Base-by-base conservation (phyloP, 1,140 invertebrate genomes). In the Himalopsyche phryganea region DNA sequence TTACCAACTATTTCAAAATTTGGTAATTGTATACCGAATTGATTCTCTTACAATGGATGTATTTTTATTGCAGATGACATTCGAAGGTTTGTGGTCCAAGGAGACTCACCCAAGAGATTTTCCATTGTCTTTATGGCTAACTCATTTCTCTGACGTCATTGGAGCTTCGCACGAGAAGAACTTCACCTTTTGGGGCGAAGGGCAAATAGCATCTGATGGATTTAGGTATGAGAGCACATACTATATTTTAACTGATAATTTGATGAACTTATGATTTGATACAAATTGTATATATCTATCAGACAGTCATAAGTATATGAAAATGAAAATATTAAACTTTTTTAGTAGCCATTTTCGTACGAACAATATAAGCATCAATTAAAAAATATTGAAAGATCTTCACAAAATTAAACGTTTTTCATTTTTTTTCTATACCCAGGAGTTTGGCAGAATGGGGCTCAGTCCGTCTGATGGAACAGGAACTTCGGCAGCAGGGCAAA, bases 131-230 rank as follows among this genome's bases (percentile, higher is more conserved):
- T 69, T 84, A 14, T 94, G 91, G 87, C 75, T 98, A 60, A 94
- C 96, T 0, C 96, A 99, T 73, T 99, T 99, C 78, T 98, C 95
- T 9, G 96, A 99, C 74, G 83, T 99, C 18, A 92, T 99, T 63
- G 98, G 97, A 0, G 96, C 94, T 5, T 91, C 92, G 0, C 98
- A 99, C 69, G 88, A 88, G 41, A 81, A 83, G 0, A 90, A 92
- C 67, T 99, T 95, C 69, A 84, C 85, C 9, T 92, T 99, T 67
- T 99, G 96, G 96, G 89, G 92, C 7, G 90, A 94, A 67, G 94
- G 94, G 20, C 86, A 89, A 45, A 83, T 89, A 53, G 91, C 97
- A 6, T 90, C 89, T 0, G 91, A 95, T 68, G 98, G 96, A 10
- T 89, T 99, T 53, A 87, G 91, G 65, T 90, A 92, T 28, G 23